Evolutionary conservation across 2,888 invertebrate genomes (phyloP).

Genomic region (Ormyrus nitidulus): DNA sequence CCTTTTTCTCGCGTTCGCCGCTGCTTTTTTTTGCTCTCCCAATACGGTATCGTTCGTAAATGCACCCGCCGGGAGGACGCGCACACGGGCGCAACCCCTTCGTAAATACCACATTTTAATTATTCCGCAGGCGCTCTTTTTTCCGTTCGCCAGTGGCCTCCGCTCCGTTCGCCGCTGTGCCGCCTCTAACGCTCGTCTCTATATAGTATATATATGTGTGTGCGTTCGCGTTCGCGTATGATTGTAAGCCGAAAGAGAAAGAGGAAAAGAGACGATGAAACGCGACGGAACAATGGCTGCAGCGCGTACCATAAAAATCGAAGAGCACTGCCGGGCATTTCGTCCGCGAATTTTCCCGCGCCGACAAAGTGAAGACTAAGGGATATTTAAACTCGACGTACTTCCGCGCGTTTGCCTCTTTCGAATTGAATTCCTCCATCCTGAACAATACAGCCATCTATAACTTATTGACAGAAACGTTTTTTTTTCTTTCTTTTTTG

Average conservation of each 20-base stretch:
- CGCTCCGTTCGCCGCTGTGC: too few species aligned
- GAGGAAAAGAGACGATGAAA: slow-evolving; percentile 24
- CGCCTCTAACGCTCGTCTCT: too few species aligned
- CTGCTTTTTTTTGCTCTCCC: slow-evolving; percentile 48
- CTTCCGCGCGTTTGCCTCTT: neutral
- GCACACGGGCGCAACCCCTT: slow-evolving; percentile 49
- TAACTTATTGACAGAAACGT: too few species aligned
- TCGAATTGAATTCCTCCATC: neutral
- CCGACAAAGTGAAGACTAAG: slow-evolving; percentile 7
- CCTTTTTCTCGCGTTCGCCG: slow-evolving; percentile 51
- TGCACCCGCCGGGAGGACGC: slow-evolving; percentile 59
- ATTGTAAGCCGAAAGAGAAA: slow-evolving; percentile 24
- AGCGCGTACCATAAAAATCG: slow-evolving; percentile 47
- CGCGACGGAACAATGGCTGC: slow-evolving; percentile 35
- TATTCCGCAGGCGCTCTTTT: slow-evolving; percentile 60
- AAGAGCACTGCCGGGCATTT: slow-evolving; percentile 29
- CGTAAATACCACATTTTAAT: slow-evolving; percentile 69
- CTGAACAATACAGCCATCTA: too few species aligned
- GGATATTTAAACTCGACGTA: slow-evolving; percentile 10
- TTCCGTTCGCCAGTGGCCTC: slow-evolving; percentile 48
- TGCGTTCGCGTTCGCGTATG: neutral
- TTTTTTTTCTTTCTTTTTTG: too few species aligned
- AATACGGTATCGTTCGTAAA: slow-evolving; percentile 60
- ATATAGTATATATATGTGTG: too few species aligned
- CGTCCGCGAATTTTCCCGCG: slow-evolving; percentile 18